Percentiles rank a stretch among this genome's conserved stretches.
Evolutionary conservation across 1,140 invertebrate genomes (phyloP).

Genomic region (Tetranychus cinnabarinus): DNA sequence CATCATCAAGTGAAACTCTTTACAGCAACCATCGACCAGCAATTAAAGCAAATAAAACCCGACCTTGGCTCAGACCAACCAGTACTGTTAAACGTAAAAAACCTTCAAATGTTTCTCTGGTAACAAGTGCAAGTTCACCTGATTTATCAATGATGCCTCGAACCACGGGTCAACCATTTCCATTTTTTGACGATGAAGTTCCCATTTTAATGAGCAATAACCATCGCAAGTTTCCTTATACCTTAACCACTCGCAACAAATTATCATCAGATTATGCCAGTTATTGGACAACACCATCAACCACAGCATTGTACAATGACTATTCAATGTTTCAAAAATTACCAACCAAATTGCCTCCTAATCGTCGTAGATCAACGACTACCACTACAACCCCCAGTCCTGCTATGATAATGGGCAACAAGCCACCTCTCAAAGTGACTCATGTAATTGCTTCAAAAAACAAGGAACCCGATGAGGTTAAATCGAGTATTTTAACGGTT

Average conservation of each 20-base stretch:
- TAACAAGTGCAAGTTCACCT: background rate
- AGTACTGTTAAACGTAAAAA: background rate
- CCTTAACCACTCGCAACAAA: background rate
- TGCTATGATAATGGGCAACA: background rate
- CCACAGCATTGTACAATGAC: background rate
- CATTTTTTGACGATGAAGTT: background rate
- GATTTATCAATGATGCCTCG: background rate
- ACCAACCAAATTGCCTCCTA: background rate
- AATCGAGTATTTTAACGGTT: constrained; percentile 3
- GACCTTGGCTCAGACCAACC: background rate
- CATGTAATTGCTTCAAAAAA: background rate
- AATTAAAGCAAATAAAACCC: background rate
- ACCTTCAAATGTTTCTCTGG: background rate
- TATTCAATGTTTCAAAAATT: background rate
- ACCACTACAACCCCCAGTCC: background rate
- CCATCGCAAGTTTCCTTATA: background rate
- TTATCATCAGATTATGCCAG: background rate
- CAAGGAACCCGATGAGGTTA: constrained; percentile 5
- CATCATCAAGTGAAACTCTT: background rate
- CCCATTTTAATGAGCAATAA: background rate
- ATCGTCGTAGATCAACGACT: background rate
- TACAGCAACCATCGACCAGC: background rate
- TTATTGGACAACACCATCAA: background rate
- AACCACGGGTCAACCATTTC: background rate
- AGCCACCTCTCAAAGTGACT: background rate